A percentile compares a stretch with the other conserved stretches of the same genome.
Evolutionary conservation across 2,113 vertebrate genomes (phyloP).

Genomic region (Cygnus buccinator): DNA sequence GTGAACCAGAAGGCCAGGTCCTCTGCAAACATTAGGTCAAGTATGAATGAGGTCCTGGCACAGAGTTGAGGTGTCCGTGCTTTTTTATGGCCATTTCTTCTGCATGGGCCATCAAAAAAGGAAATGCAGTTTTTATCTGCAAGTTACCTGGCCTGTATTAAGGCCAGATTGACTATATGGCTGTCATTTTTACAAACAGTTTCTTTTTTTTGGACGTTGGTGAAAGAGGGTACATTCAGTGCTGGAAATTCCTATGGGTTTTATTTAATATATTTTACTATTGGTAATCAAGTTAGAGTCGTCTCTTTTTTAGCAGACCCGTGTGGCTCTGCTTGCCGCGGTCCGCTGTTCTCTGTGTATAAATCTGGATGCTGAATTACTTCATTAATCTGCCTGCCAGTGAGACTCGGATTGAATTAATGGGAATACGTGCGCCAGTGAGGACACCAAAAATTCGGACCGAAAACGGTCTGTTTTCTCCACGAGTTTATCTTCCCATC

Average conservation of each 20-base stretch:
- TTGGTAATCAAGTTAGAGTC: background rate
- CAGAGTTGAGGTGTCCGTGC: fast-evolving
- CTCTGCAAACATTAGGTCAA: fast-evolving
- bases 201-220: background rate
- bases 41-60: fast-evolving
- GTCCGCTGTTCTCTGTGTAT: background rate
- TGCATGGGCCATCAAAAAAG: fast-evolving
- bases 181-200: fast-evolving
- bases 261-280: fast-evolving
- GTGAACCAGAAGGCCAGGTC: fast-evolving
- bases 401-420: background rate
- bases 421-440: background rate
- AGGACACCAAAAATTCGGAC: background rate
- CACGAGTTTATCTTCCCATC: background rate
- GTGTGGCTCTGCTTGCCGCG: fast-evolving
- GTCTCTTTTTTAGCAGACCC: background rate
- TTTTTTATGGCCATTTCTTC: background rate
- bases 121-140: background rate
- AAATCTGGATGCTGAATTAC: background rate
- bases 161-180: fast-evolving
- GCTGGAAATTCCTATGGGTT: fast-evolving
- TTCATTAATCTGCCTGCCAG: background rate
- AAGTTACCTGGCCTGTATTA: fast-evolving
- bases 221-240: background rate
- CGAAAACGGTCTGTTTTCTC: background rate